These are phyloP conservation scores for Galleria mellonella DNA, from an alignment of 1,140 invertebrate species.

Conservation along the genomic window DNA sequence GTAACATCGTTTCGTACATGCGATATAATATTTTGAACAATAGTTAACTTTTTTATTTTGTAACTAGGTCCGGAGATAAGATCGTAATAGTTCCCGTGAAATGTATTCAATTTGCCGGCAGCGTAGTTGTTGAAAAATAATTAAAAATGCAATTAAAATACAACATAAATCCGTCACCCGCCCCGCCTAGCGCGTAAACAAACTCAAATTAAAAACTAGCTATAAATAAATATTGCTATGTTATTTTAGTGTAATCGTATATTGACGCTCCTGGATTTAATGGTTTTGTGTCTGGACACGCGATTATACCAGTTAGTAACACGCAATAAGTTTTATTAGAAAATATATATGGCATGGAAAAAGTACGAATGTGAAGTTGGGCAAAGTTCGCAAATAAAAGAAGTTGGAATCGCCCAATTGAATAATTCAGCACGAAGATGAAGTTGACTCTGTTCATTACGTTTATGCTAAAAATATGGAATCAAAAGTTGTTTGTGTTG, in stretches of 20 bases:
- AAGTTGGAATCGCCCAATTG: no score
- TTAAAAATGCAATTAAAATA: constrained; percentile 67
- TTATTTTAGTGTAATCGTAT: constrained; percentile 35
- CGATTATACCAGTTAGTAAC: constrained; percentile 1
- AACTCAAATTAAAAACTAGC: constrained; percentile 32
- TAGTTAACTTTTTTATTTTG: constrained; percentile 2
- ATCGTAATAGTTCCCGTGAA: constrained; percentile 19
- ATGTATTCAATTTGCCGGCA: constrained; percentile 57
- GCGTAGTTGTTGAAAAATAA: constrained; percentile 57
- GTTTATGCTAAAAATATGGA: no score
- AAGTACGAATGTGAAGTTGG: no score
- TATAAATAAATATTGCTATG: constrained; percentile 43
- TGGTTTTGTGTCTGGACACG: constrained; percentile 15
- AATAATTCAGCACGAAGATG: no score
- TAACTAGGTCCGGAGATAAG: constrained; percentile 17
- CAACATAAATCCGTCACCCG: constrained; percentile 58
- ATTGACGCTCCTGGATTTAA: constrained; percentile 27
- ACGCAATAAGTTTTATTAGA: no score
- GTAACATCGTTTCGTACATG: no score
- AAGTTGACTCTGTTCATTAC: no score
- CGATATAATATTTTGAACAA: background rate
- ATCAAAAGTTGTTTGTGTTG: no score
- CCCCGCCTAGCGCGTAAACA: constrained; percentile 36
- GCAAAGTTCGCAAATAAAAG: no score
- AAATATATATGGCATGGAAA: no score